phyloP scores from a whole-genome alignment of 2,797 vertebrate species.

The Diplodus puntazzo region DNA sequence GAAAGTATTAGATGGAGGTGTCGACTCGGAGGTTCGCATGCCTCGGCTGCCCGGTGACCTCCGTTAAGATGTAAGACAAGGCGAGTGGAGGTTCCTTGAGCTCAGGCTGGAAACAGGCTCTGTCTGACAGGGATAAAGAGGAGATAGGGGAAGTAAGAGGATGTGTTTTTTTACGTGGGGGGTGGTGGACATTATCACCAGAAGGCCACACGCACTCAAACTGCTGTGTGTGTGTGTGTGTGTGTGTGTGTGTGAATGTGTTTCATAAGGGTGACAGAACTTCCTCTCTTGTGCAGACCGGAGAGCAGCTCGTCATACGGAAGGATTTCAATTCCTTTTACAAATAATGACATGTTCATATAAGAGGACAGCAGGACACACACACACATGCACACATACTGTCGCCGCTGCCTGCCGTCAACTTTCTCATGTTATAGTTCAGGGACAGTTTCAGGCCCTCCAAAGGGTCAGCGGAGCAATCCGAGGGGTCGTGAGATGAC shows the following conservation, averaged over 20 bases:
- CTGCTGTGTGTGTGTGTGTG: constrained; percentile 39
- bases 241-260: constrained; percentile 48
- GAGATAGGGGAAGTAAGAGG: constrained; percentile 47
- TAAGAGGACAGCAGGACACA: background rate
- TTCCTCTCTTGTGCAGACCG: constrained; percentile 66
- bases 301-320: constrained; percentile 28
- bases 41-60: background rate
- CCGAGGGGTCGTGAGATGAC: background rate
- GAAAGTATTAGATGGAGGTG: constrained; percentile 36
- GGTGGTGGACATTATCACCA: constrained; percentile 45
- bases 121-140: constrained; percentile 18
- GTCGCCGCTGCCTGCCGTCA: too few species aligned
- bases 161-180: constrained; percentile 18
- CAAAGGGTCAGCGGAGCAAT: background rate
- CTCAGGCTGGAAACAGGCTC: background rate
- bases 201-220: constrained; percentile 35
- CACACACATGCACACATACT: too few species aligned
- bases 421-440: too few species aligned
- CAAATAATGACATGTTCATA: background rate
- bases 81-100: background rate
- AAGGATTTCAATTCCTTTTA: constrained; percentile 62
- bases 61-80: background rate
- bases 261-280: constrained; percentile 74
- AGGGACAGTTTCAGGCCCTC: too few species aligned
- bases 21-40: background rate